Percentiles rank a stretch among this genome's conserved stretches.
Evolutionary conservation across 2,797 vertebrate species (phyloP).

Genomic region (Phoebastria nigripes): DNA sequence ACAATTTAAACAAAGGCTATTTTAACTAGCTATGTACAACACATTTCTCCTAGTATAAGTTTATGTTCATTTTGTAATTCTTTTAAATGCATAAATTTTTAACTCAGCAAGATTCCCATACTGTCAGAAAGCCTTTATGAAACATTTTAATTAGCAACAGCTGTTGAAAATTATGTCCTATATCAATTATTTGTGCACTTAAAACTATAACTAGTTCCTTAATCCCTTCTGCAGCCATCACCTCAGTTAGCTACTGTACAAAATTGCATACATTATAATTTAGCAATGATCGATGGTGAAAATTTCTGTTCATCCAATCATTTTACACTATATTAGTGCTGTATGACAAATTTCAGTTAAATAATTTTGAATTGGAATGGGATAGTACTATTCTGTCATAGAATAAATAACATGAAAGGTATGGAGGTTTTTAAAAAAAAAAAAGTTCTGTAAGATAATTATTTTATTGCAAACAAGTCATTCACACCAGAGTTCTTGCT

Average conservation of each 20-base stretch:
- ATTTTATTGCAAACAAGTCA: neutral
- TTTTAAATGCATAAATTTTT: neutral
- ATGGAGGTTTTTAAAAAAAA: neutral
- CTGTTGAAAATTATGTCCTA: neutral
- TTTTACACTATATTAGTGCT: neutral
- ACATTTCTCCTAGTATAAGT: neutral
- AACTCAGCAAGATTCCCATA: neutral
- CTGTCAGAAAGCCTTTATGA: neutral
- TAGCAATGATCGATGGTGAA: neutral
- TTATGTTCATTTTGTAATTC: neutral
- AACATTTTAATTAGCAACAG: slow-evolving; percentile 22
- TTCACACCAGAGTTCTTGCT: neutral
- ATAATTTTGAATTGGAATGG: neutral
- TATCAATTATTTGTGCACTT: neutral
- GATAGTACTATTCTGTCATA: neutral
- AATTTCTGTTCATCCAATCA: neutral
- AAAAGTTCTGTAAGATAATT: neutral
- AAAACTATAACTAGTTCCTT: neutral
- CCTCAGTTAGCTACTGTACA: neutral
- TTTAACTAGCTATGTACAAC: neutral
- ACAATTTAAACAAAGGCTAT: neutral
- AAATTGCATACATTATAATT: neutral
- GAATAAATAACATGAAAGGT: neutral
- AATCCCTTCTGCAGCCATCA: neutral
- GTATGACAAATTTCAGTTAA: neutral